A percentile compares a stretch with the other conserved stretches of the same genome.
These are phyloP conservation scores for Hemitrygon akajei DNA, from an alignment of 2,797 vertebrate genomes.

Conservation along the genomic window DNA sequence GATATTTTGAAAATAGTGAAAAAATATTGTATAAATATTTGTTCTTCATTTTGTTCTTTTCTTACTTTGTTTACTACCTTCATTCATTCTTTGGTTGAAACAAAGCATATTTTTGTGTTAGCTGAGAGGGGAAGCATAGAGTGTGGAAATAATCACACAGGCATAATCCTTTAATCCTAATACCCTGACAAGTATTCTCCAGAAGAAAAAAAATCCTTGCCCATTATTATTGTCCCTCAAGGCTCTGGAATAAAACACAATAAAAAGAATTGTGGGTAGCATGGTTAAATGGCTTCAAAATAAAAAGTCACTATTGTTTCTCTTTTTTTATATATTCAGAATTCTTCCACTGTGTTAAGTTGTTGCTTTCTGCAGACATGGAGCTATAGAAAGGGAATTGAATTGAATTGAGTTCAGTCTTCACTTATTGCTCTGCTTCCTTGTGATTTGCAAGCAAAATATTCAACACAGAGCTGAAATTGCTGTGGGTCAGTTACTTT, in stretches of 20 bases:
- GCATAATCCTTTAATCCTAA: conserved; percentile 31
- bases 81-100: background rate
- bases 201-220: conserved; percentile 13
- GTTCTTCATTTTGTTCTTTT: background rate
- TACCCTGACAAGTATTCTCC: conserved; percentile 23
- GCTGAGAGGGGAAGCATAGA: conserved; percentile 10
- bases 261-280: background rate
- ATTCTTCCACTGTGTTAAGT: background rate
- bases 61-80: background rate
- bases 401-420: conserved; percentile 26
- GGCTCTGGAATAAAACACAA: background rate
- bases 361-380: conserved; percentile 7
- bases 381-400: conserved; percentile 10
- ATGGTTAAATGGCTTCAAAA: conserved; percentile 6
- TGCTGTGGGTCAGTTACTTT: background rate
- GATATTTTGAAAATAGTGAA: background rate
- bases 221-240: conserved; percentile 10
- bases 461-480: background rate
- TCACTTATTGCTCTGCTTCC: conserved; percentile 16
- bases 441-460: conserved; percentile 11
- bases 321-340: conserved; percentile 2
- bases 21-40: background rate
- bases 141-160: conserved; percentile 30
- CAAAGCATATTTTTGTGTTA: background rate
- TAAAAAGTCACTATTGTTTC: background rate